Base-by-base conservation (phyloP, 2,888 invertebrate species). In the Idaea dimidiata region DNA sequence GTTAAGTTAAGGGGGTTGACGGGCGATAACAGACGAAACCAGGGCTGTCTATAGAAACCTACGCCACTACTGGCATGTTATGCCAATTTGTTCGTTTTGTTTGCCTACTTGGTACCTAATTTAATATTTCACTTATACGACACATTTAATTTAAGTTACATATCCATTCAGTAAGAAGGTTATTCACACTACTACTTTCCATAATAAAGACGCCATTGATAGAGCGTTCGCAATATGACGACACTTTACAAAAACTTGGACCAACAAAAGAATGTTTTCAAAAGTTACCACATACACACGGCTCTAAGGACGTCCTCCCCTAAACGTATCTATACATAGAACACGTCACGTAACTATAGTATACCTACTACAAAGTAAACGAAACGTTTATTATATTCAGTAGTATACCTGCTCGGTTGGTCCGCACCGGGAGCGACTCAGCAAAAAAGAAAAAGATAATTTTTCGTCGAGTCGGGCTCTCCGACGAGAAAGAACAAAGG, bases 401-500 rank as follows among this genome's bases (percentile, higher is more conserved):
- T 80, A 79, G 80, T 80, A 83, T 90, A 90, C 89, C 90, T 90
- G 90, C 84, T 82, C 84, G 78, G 77, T 73, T 78, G 79, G 85
- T 77, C 78, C 82, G 81, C 80, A 74, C 72, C 77, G 82, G 81
- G 82, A 82, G 81, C 85, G 80, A 84, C 82, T 84, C 85, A 75
- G 86, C 87, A 89, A 89, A 91, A 85, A 89, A 85, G 83, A 88
- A 89, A 91, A 88, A 89, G 87, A 88, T 86, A 88, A 87, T 87
- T 88, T 89, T 89, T 85, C 85, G 89, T 84, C 78, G 82, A 87
- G 82, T 80, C 83, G 81, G 74, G 80, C 78, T 66, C 83, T 80
- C 80, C 77, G 78, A 78, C 83, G 83, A 80, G 83, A 84, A 87
- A 86, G 89, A 89, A 91, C 89, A 90, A 91, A 90, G 89, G 86